Percentiles rank a stretch among this genome's conserved stretches.
These are phyloP conservation scores for Circaetus cinerascens DNA, from an alignment of 2,113 vertebrate species.

Conservation along the genomic window DNA sequence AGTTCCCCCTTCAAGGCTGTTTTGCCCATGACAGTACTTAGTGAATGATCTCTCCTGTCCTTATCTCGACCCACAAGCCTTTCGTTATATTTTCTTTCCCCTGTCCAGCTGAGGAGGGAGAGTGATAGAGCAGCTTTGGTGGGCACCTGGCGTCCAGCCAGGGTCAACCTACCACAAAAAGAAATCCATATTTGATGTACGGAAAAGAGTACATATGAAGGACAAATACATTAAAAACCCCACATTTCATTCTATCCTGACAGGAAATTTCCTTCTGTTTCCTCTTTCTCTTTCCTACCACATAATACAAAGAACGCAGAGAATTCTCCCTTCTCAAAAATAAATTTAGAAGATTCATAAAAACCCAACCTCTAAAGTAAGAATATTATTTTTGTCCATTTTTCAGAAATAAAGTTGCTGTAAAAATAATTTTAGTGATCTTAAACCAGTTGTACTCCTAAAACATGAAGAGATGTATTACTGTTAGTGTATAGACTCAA, in stretches of 20 bases:
- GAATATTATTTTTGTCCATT: background rate
- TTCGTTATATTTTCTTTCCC: background rate
- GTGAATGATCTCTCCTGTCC: background rate
- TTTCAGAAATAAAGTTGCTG: background rate
- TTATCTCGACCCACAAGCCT: background rate
- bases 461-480: background rate
- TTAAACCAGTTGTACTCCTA: background rate
- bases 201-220: background rate
- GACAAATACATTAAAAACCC: fast-evolving
- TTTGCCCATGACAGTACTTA: background rate
- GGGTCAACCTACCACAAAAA: background rate
- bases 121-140: background rate
- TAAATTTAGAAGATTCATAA: background rate
- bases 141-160: background rate
- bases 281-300: fast-evolving
- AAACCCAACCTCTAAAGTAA: background rate
- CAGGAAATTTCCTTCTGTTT: background rate
- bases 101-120: background rate
- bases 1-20: background rate
- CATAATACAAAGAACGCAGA: background rate
- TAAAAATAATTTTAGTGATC: background rate
- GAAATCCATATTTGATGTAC: background rate
- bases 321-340: background rate
- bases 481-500: background rate
- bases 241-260: background rate